Evolutionary conservation across 2,113 vertebrate genomes (phyloP).

Genomic region (Isurus oxyrinchus): DNA sequence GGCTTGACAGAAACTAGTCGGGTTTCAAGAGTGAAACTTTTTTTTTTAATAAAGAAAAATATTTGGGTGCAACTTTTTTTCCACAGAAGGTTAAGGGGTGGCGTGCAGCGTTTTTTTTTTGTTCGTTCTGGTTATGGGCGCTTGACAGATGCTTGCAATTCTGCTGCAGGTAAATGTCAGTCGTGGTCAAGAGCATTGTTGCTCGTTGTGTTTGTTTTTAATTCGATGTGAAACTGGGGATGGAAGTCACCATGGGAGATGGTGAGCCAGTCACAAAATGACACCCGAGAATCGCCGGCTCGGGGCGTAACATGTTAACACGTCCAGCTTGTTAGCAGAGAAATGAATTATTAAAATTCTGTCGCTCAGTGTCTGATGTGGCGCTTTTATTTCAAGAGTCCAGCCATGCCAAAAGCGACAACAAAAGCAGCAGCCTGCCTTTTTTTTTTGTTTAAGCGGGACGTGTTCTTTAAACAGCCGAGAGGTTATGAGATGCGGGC

Average conservation of each 20-base stretch:
- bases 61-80: neutral
- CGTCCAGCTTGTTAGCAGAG: neutral
- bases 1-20: neutral
- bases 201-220: neutral
- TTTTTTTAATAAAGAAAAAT: too few species aligned
- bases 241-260: too few species aligned
- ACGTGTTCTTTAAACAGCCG: neutral
- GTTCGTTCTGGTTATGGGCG: too few species aligned
- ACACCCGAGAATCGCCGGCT: neutral
- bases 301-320: neutral
- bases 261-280: neutral
- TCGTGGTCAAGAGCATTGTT: neutral
- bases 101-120: too few species aligned
- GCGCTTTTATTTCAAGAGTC: neutral
- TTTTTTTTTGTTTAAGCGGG: neutral
- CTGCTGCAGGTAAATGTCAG: neutral
- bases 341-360: neutral
- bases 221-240: too few species aligned
- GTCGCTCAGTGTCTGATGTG: neutral
- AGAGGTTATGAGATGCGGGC: neutral
- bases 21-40: neutral
- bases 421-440: neutral
- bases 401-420: neutral
- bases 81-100: neutral
- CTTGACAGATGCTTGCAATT: neutral